phyloP scores from a whole-genome alignment of 2,888 invertebrate genomes.

The Ennomos quercinarius region DNA sequence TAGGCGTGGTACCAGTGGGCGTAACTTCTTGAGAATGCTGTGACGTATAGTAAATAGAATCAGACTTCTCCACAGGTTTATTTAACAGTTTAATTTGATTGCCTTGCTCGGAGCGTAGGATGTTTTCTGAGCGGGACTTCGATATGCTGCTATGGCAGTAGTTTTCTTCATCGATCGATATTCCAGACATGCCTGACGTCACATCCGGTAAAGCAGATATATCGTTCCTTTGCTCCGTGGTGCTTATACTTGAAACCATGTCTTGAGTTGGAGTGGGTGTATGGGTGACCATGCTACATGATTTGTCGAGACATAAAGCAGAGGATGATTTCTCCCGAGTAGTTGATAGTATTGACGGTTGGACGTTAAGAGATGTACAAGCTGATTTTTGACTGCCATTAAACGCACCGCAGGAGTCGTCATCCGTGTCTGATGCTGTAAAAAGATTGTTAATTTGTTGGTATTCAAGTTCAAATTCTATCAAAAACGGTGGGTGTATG shows the following conservation, averaged over 20 bases:
- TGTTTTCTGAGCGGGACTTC: conserved; percentile 80
- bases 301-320: conserved; percentile 80
- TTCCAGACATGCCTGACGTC: conserved; percentile 80
- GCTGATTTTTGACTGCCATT: conserved; percentile 82
- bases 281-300: conserved; percentile 76
- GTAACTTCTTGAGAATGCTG: conserved; percentile 80
- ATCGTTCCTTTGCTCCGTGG: conserved; percentile 79
- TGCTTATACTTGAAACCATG: conserved; percentile 83
- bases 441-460: conserved; percentile 9
- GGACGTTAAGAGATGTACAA: conserved; percentile 76
- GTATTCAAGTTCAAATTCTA: too few relatives aligned
- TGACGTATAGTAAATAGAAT: conserved; percentile 80
- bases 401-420: conserved; percentile 80
- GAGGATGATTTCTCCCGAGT: conserved; percentile 79
- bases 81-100: conserved; percentile 58
- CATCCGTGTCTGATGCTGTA: conserved; percentile 77
- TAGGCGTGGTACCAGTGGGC: conserved; percentile 70
- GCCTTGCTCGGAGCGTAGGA: conserved; percentile 75
- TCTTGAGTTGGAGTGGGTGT: conserved; percentile 82
- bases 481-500: too few relatives aligned
- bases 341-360: conserved; percentile 71
- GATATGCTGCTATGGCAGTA: conserved; percentile 78
- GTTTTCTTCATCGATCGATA: conserved; percentile 81
- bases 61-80: conserved; percentile 72
- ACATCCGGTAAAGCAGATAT: conserved; percentile 75